Percentiles rank a stretch among this genome's conserved stretches.
These are phyloP conservation scores for Anguilla pacifica DNA, from an alignment of 2,797 vertebrate species.

Conservation along the genomic window DNA sequence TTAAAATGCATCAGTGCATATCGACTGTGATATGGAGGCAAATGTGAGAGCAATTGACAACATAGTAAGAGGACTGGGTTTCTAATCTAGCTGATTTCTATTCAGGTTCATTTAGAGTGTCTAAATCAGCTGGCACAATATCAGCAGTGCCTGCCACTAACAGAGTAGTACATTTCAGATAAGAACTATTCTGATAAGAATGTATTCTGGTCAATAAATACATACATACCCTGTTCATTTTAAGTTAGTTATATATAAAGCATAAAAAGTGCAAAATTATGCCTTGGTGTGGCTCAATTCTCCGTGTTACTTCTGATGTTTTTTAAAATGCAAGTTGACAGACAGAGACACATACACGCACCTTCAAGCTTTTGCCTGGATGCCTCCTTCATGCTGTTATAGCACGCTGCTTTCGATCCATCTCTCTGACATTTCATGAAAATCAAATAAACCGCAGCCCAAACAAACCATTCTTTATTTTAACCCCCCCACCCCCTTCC, in stretches of 20 bases:
- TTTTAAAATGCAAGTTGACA: neutral
- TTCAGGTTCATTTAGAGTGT: conserved; percentile 66
- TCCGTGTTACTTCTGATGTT: neutral
- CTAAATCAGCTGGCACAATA: conserved; percentile 56
- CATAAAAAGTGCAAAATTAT: neutral
- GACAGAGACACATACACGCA: neutral
- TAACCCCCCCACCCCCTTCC: neutral
- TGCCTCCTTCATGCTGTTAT: neutral
- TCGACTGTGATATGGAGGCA: neutral
- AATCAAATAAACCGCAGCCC: neutral
- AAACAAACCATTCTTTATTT: conserved; percentile 3
- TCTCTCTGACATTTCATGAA: neutral
- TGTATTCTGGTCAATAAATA: conserved; percentile 53
- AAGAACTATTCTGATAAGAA: too few species aligned
- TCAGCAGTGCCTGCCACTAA: conserved; percentile 46
- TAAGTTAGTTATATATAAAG: conserved; percentile 33
- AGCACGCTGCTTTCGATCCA: too few species aligned
- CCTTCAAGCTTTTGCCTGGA: neutral
- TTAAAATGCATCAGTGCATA: neutral
- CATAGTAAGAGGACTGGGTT: conserved; percentile 46
- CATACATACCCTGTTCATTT: conserved; percentile 41
- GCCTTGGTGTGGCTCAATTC: neutral
- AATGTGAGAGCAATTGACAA: neutral
- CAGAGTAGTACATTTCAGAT: conserved; percentile 31
- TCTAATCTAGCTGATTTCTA: conserved; percentile 59